These are phyloP conservation scores for Trachelus iudaicus DNA, from an alignment of 2,888 invertebrate genomes.

Conservation along the genomic window DNA sequence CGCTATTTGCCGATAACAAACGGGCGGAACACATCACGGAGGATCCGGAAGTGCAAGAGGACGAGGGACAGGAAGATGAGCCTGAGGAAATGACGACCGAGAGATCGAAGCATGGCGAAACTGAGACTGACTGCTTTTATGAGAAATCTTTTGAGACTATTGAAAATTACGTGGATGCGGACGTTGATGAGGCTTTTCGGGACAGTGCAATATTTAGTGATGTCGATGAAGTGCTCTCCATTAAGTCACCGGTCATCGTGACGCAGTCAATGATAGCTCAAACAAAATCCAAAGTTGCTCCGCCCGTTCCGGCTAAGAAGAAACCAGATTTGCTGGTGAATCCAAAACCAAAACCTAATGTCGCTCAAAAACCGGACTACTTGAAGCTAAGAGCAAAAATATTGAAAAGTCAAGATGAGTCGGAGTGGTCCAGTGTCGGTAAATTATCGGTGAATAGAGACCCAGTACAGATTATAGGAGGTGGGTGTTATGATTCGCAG, in stretches of 20 bases:
- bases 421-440: background rate
- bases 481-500: background rate
- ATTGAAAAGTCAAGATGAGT: background rate
- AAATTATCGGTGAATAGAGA: background rate
- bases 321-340: constrained; percentile 26
- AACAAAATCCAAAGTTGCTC: constrained; percentile 39
- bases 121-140: constrained; percentile 77
- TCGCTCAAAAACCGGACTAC: constrained; percentile 53
- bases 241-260: constrained; percentile 14
- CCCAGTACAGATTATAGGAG: background rate
- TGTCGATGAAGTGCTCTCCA: constrained; percentile 68
- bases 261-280: background rate
- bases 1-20: constrained; percentile 68
- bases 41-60: constrained; percentile 5
- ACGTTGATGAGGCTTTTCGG: constrained; percentile 75
- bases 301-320: constrained; percentile 51
- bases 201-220: constrained; percentile 89
- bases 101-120: constrained; percentile 40
- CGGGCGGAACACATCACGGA: constrained; percentile 22
- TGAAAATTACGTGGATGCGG: constrained; percentile 75
- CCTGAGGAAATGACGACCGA: background rate
- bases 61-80: constrained; percentile 19
- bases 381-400: constrained; percentile 37
- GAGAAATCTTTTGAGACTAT: constrained; percentile 81
- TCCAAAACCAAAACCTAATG: constrained; percentile 39